Evolutionary conservation across 2,113 vertebrate species (phyloP), one percentile per base, ranked within the genome.

Genomic region (Halichoerus grypus): DNA sequence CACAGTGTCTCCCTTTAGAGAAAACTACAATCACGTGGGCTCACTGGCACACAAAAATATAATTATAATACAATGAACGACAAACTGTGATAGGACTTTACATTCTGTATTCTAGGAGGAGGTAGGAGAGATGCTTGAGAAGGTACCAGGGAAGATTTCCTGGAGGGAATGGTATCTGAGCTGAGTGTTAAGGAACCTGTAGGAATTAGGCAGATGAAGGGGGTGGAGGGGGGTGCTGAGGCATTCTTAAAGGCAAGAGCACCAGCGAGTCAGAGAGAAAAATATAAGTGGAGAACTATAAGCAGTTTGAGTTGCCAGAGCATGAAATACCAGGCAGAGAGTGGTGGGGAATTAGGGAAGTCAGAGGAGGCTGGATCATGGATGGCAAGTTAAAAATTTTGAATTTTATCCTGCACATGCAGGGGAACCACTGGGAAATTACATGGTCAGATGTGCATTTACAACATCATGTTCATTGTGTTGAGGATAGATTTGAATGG

Each of bases 81-180:
- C 72, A 88, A 88, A 67, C 24, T 51, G 6, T 63, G 18, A 46
- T 77, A 91, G 63, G 91, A 71, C 49, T 93, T 88, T 59, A 83
- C 33, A 22, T 92, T 88, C 49, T 95, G 18, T 72, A 59, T 80
- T 94, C 28, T 65, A 69, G 59, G 61, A 80, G 33, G 12, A 42
- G 92, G 4, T 39, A 57, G n/a, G 61, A 84, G 11, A 92, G 36
- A 57, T 65, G 9, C 11, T 84, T 88, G 53, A 71, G 26, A 87
- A 96, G 42, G 53, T 55, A 79, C 57, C 42, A 84, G 59, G 53
- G 67, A 91, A 71, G 21, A 90, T 93, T 94, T 92, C 72, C 15
- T 49, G 36, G 42, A 87, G 28, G 39, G 72, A 33, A 87, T 80
- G 65, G 28, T 69, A 61, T 46, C 12, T 86, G 76, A 93, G 42